Evolutionary conservation across 2,888 invertebrate genomes (phyloP), one percentile per base, ranked within the genome.

Genomic region (Brenthis daphne): DNA sequence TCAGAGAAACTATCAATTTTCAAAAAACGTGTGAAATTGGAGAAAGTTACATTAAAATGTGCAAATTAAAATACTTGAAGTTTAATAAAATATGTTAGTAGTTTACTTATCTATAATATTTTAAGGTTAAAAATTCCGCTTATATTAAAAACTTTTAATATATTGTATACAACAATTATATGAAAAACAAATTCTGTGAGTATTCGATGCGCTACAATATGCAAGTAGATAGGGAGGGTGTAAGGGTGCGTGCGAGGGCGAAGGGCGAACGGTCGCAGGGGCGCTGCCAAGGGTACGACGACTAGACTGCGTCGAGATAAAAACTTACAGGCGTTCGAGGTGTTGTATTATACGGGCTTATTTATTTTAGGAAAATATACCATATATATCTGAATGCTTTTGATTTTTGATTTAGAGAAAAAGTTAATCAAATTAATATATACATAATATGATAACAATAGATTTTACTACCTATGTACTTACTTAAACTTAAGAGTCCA

Each of bases 211-310:
- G 53, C 20, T 63, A 63, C 16, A 53, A 11, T 20, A 51, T 63
- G 63, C 63, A 63, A 63, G 54, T 63, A 55, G 55, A 50, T 48
- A 29, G 60, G 56, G 69, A 33, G 71, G 50, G 64, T 64, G 66
- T 65, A 64, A 70, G 72, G 68, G 70, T 70, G 87, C 86, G 85
- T 81, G 83, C 85, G 87, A 88, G 87, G 88, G 79, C 86, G 85
- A 77, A 80, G 86, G 86, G 84, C 87, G 79, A 81, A 76, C 85
- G 89, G 87, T 83, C 85, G 84, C 77, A 84, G 80, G 82, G 80
- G 74, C 81, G 80, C 68, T 70, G 57, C 84, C 88, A 89, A 89
- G 90, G 90, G 89, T 87, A 87, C 80, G 68, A 73, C 82, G 80
- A 80, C 74, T 75, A 68, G 73, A 69, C 71, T 69, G 61, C 65